These are phyloP conservation scores for Oceanodroma tethys DNA, from an alignment of 2,113 vertebrate species.

Conservation along the genomic window DNA sequence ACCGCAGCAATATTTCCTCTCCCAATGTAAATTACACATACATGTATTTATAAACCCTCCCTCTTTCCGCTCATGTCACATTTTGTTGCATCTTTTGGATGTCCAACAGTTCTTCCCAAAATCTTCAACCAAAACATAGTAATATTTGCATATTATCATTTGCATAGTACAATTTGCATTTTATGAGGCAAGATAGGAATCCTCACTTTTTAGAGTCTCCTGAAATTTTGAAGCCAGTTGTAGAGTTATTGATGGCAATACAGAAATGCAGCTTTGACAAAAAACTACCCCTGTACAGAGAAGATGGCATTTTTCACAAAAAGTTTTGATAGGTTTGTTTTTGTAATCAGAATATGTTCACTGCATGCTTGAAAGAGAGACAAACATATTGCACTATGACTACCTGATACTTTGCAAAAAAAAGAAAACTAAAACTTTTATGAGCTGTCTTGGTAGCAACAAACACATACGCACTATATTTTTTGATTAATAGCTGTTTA, in stretches of 20 bases:
- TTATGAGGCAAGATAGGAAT: background rate
- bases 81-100: background rate
- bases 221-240: background rate
- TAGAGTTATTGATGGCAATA: background rate
- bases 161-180: background rate
- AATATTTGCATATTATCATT: no score
- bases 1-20: background rate
- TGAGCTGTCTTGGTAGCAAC: background rate
- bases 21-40: background rate
- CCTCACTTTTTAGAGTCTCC: background rate
- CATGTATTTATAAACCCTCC: rapidly evolving
- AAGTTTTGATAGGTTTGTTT: background rate
- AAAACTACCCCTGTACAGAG: background rate
- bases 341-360: background rate
- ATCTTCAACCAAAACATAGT: background rate
- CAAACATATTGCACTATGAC: background rate
- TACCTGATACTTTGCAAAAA: no score
- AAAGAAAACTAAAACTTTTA: background rate
- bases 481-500: background rate
- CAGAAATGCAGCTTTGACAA: background rate
- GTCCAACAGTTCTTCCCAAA: background rate
- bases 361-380: background rate
- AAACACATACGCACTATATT: rapidly evolving
- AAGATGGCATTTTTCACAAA: background rate
- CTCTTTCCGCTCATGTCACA: background rate